These are phyloP conservation scores for Crypturellus undulatus DNA, from an alignment of 2,113 vertebrate species.

Conservation along the genomic window DNA sequence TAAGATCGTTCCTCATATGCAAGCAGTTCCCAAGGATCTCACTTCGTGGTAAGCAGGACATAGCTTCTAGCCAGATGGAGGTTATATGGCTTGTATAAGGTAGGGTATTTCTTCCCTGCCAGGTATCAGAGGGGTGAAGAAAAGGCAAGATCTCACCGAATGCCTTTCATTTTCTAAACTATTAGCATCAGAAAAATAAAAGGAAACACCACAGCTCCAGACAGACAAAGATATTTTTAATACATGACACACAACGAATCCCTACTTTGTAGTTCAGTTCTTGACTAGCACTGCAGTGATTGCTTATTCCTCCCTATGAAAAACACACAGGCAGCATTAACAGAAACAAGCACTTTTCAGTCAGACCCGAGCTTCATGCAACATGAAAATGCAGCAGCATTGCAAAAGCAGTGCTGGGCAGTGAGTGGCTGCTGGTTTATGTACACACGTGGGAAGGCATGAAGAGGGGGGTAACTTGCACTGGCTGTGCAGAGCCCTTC, in stretches of 20 bases:
- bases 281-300: rapidly evolving
- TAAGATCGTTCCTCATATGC: rapidly evolving
- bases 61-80: rapidly evolving
- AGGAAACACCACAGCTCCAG: not conserved
- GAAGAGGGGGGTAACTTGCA: too few species aligned
- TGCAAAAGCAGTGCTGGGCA: not conserved
- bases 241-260: not conserved
- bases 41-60: not conserved
- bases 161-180: not conserved
- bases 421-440: too few species aligned
- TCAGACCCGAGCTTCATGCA: not conserved
- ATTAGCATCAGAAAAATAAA: not conserved
- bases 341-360: not conserved
- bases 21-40: not conserved
- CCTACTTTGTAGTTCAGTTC: not conserved
- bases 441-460: too few species aligned
- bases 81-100: not conserved
- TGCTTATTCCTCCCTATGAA: not conserved
- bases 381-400: rapidly evolving
- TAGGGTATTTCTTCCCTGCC: not conserved
- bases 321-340: not conserved
- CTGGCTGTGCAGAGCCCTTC: too few species aligned
- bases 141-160: not conserved
- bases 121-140: not conserved
- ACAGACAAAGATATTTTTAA: not conserved